Evolutionary conservation across 1,140 invertebrate genomes (phyloP).

Genomic region (fruit fly (Drosophila melanogaster)): DNA sequence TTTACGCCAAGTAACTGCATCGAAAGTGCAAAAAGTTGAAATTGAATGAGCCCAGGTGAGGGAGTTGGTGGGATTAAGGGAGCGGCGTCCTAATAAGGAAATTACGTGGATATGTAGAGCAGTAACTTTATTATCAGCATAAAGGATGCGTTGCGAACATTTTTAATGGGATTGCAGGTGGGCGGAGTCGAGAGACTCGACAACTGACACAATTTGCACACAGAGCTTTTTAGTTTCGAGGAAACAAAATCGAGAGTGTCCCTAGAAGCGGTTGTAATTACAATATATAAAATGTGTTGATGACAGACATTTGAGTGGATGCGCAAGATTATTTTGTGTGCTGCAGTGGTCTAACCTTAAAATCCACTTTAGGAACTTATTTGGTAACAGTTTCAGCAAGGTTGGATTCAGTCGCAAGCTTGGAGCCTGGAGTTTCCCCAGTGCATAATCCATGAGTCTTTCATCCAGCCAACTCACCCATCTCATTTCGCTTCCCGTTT

Average conservation of each 20-base stretch:
- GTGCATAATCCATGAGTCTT: slow-evolving; percentile 31
- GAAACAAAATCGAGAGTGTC: slow-evolving; percentile 4
- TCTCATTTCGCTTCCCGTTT: slow-evolving; percentile 12
- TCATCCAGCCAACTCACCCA: slow-evolving; percentile 1
- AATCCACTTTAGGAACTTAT: not conserved
- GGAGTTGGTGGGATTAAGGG: slow-evolving; percentile 20
- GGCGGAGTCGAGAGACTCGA: not conserved
- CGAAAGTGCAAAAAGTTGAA: slow-evolving; percentile 48
- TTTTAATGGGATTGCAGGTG: not conserved
- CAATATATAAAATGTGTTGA: not conserved
- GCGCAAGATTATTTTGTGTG: not conserved
- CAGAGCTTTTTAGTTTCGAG: slow-evolving; percentile 18
- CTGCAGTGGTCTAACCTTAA: not conserved
- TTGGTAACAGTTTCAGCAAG: not conserved
- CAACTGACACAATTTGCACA: slow-evolving; percentile 18
- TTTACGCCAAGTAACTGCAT: slow-evolving; percentile 56
- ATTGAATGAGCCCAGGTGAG: slow-evolving; percentile 21
- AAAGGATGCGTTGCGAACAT: slow-evolving; percentile 10
- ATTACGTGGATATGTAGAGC: slow-evolving; percentile 34
- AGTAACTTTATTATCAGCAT: slow-evolving; percentile 15
- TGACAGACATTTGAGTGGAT: not conserved
- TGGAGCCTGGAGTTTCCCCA: not conserved
- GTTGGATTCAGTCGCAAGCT: not conserved
- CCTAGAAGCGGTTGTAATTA: not conserved
- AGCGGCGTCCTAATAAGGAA: slow-evolving; percentile 36